Evolutionary conservation across 2,888 invertebrate species (phyloP), one percentile per base, ranked within the genome.

Genomic region (Tenodera sinensis): DNA sequence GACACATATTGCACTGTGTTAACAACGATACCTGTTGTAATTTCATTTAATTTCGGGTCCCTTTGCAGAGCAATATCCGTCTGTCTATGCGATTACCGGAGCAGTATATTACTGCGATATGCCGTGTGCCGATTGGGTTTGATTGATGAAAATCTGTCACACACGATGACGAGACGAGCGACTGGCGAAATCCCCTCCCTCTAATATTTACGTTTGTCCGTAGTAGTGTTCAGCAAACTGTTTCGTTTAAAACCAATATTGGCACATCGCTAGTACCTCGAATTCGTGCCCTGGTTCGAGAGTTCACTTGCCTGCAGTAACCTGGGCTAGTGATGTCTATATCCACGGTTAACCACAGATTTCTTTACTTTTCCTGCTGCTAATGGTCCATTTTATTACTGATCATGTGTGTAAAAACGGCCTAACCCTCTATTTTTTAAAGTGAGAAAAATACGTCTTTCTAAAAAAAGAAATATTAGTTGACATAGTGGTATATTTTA

Each of bases 121-220:
- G 54, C 54, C 54, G 54, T 71, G 54, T 71, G 54, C 54, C 54
- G 54, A 88, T 84, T 71, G 83, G 84, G 84, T 28, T 84, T 88
- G 88, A 88, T 88, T 88, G 88, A 88, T 88, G 88, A 88, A 88
- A 88, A 84, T 71, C 88, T 88, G 86, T 81, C 86, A 86, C 28
- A 47, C 71, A 30, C 30, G 86, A 86, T 86, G 54, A 71, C 54
- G 54, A 71, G 54, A 71, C 54, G 54, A 71, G 54, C 54, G 54
- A 71, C 25, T 71, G 54, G 54, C 25, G 54, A 71, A 71, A 71
- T 71, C 54, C 54, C 54, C 54, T 15, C 54, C 54, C 54, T 71
- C 54, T 71, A 71, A 71, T 71, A 71, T 71, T 71, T 71, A 71
- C 54, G 54, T 54, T 54, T 54, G 54, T 54, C 54, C 54, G 54